phyloP scores from a whole-genome alignment of 2,797 vertebrate species.

The Sebastes cheni region DNA sequence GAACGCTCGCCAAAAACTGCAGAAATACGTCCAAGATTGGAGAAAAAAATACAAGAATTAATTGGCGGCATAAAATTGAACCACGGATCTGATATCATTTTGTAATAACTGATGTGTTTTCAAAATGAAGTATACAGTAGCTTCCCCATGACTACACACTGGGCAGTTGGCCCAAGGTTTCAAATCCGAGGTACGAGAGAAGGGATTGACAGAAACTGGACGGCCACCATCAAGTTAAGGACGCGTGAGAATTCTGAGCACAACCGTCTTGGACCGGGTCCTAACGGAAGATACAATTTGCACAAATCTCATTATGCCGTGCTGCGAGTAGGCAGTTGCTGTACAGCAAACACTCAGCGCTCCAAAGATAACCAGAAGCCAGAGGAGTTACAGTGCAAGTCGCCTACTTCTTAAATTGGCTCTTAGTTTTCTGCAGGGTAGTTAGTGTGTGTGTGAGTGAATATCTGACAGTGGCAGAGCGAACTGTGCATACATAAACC shows the following conservation, averaged over 20 bases:
- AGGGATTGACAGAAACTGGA: neutral
- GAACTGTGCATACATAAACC: constrained; percentile 42
- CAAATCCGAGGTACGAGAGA: neutral
- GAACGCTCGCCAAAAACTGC: neutral
- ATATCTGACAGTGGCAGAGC: constrained; percentile 42
- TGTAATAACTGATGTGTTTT: neutral
- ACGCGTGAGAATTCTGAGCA: neutral
- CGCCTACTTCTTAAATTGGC: constrained; percentile 58
- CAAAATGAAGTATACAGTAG: neutral
- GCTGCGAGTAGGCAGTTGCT: constrained; percentile 51
- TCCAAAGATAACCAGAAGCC: constrained; percentile 58
- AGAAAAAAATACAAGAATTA: neutral
- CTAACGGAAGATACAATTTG: constrained; percentile 37
- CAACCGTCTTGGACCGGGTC: no score
- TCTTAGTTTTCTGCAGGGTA: constrained; percentile 52
- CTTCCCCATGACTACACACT: neutral
- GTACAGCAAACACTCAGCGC: constrained; percentile 47
- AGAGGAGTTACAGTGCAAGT: constrained; percentile 46
- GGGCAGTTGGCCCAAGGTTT: neutral
- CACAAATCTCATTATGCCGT: constrained; percentile 59
- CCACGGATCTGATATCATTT: neutral
- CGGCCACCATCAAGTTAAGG: constrained; percentile 13
- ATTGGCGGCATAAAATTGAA: neutral
- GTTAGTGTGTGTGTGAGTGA: constrained; percentile 3
- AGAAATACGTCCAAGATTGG: neutral